Base-by-base conservation (phyloP, 2,797 vertebrate species). In the Leontopithecus rosalia region DNA sequence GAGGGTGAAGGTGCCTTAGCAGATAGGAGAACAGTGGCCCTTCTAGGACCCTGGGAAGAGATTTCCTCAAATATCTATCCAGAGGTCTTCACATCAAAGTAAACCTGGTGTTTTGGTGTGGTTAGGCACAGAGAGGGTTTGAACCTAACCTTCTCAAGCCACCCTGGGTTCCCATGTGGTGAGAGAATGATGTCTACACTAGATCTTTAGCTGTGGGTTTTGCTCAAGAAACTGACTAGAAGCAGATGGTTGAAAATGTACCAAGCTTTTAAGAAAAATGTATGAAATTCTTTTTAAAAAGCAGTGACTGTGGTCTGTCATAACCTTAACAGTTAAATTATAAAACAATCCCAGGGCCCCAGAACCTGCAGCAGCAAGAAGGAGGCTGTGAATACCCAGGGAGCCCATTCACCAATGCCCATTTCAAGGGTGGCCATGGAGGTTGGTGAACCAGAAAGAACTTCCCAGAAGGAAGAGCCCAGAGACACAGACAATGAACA, bases 121-220 rank as follows among this genome's bases (percentile, higher is more conserved):
- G 46, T 19, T n/a, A 61, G 72, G 36, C 91, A 33, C 12, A 48
- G 58, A 46, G 57, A 75, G 46, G 33, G 26, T 85, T 85, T 48
- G 39, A n/a, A 36, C 57, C 52, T n/a, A 58, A 86, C 77, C 46
- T 88, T 92, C 55, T 61, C 19, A 36, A 79, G 41, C 58, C 22
- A 22, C 20, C 5, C n/a, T 43, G 48, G 39, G 57, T 50, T 76
- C 73, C 52, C n/a, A 43, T 3, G 33, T 20, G 14, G n/a, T 61
- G 52, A 80, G 82, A 82, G 73, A 67, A 61, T 39, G 33, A 81
- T 33, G 12, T 79, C 86, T 50, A n/a, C 15, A 4, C n/a, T 39
- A 95, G 61, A 43, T 81, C 57, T 88, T 81, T 24, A 79, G 41
- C 48, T 82, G 24, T 64, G 81, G 81, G 2, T 93, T 96, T 93